phyloP scores from a whole-genome alignment of 2,888 invertebrate genomes.

The Creontiades dilutus region DNA sequence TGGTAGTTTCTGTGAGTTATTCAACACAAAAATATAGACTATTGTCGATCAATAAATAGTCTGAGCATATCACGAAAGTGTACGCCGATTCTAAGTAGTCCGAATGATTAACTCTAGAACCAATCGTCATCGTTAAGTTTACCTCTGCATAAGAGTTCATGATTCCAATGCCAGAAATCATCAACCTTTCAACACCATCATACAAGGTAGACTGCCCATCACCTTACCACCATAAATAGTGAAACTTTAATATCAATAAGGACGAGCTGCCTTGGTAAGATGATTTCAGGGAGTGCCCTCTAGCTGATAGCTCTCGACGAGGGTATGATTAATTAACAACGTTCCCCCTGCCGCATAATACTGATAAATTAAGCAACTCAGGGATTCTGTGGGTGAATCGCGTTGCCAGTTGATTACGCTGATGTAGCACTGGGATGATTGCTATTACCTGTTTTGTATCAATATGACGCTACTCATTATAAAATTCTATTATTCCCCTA shows the following conservation, averaged over 20 bases:
- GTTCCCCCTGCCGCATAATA: background rate
- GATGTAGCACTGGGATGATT: conserved; percentile 1
- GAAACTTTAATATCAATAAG: conserved; percentile 22
- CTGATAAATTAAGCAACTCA: conserved; percentile 38
- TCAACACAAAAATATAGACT: no score
- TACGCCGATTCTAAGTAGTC: no score
- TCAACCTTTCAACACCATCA: background rate
- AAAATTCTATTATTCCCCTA: no score
- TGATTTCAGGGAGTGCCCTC: conserved; percentile 32
- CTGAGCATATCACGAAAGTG: no score
- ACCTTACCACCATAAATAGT: no score
- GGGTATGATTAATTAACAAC: conserved; percentile 23
- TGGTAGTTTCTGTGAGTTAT: no score
- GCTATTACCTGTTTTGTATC: background rate
- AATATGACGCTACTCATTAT: no score
- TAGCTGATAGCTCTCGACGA: conserved; percentile 32
- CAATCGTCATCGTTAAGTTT: no score
- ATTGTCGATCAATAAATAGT: no score
- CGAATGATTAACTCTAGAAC: no score
- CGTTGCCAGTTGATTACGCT: conserved; percentile 16
- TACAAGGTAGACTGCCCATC: background rate
- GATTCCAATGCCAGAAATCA: background rate
- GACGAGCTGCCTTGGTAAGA: background rate
- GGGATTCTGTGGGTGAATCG: background rate
- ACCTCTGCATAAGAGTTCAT: no score